These are phyloP conservation scores for Cerceris ruficornis DNA, from an alignment of 2,888 invertebrate genomes.

Conservation along the genomic window DNA sequence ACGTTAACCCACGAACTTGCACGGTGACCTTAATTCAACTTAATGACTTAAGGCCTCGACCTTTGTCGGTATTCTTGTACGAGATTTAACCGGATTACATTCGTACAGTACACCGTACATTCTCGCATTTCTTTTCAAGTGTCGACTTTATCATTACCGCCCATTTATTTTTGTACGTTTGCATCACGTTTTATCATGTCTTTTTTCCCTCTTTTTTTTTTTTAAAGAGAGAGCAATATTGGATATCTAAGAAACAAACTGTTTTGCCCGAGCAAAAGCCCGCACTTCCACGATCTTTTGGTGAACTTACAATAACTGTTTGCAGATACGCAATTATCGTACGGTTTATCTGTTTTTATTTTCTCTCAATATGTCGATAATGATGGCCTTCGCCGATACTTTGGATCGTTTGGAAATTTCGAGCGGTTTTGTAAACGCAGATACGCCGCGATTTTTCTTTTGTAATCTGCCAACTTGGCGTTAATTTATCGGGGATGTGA, in stretches of 20 bases:
- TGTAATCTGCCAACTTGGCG: too few species aligned
- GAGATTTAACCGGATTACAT: slow-evolving; percentile 4
- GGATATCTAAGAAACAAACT: neutral
- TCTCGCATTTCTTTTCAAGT: neutral
- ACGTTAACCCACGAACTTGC: neutral
- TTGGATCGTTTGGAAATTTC: too few species aligned
- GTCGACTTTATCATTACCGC: neutral
- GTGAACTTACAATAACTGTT: too few species aligned
- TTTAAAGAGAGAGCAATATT: neutral
- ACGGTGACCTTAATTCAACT: slow-evolving; percentile 14
- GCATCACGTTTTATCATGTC: neutral
- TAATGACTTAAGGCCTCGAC: slow-evolving; percentile 13
- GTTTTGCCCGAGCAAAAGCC: too few species aligned
- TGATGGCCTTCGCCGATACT: too few species aligned
- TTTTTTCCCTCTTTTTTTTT: neutral
- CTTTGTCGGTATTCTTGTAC: neutral
- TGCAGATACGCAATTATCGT: too few species aligned
- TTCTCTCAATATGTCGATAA: too few species aligned
- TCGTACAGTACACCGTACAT: neutral
- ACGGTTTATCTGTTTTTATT: too few species aligned
- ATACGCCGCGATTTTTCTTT: too few species aligned
- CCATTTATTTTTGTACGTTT: slow-evolving; percentile 3
- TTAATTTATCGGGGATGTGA: too few species aligned
- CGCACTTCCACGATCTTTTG: too few species aligned
- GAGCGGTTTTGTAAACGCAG: too few species aligned